Base-by-base conservation (phyloP, 2,888 invertebrate genomes). In the Philopedon plagiatum region DNA sequence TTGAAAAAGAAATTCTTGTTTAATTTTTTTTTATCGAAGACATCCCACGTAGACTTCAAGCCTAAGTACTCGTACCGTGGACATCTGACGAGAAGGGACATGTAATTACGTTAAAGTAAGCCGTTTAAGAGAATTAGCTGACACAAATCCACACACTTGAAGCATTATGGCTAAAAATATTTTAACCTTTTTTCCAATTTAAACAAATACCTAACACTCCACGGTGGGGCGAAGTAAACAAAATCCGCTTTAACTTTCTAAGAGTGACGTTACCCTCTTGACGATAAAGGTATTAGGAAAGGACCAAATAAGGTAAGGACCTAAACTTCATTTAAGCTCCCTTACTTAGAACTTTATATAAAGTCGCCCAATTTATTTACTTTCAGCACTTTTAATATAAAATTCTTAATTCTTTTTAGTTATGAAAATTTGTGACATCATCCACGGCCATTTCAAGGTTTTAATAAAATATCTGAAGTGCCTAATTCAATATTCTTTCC, bases 391-490 rank as follows among this genome's bases (percentile, higher is more conserved):
- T 63, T 49, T 26, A 41, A 64, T 58, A 64, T 62, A 39, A 58
- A 64, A 64, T 46, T 19, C 32, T 49, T 32, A 64, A 64, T 46
- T 19, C 32, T 49, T 32, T 57, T 70, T 70, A 64, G 63, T 70
- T 70, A 70, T 70, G 57, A 58, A 70, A 70, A 64, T 70, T 70
- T 70, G 57, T 39, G 34, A 58, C 58, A 46, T 39, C 60, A 67
- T 67, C 58, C 37, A 18, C 60, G 57, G 51, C 64, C 57, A 58
- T 46, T 64, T 58, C 29, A 58, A 15, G 70, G 49, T 57, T 70
- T 70, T 70, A 70, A 63, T 70, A 70, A 70, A 70, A 70, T 70
- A 70, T 70, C 56, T 49, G 46, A 60, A 64, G 63, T 19, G 57
- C 49, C 58, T 70, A 70, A 70, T 64, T 64, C 70, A 70, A 63